phyloP scores from a whole-genome alignment of 2,797 vertebrate genomes.

The Scarus forsteni region DNA sequence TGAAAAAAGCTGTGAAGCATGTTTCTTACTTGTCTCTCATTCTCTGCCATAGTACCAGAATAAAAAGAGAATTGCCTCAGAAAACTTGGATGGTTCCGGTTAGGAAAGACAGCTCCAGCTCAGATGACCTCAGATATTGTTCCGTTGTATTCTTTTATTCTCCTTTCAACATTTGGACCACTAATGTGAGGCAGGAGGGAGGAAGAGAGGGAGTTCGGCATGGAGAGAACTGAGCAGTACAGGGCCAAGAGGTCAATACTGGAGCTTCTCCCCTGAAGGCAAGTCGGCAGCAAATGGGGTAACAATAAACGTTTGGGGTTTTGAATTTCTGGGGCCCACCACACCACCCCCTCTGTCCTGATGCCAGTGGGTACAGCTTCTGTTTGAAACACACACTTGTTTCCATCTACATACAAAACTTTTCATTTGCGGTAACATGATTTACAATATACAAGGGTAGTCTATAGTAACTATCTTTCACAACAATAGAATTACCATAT shows the following conservation, averaged over 20 bases:
- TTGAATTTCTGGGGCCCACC: constrained; percentile 56
- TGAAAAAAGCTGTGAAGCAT: constrained; percentile 64
- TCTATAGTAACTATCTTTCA: no score
- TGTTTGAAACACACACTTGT: constrained; percentile 3
- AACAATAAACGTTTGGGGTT: constrained; percentile 72
- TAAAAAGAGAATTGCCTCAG: constrained; percentile 65
- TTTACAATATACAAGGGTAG: no score
- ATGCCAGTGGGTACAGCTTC: constrained; percentile 15
- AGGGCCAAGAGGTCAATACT: constrained; percentile 53
- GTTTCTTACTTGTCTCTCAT: constrained; percentile 66
- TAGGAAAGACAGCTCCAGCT: constrained; percentile 48
- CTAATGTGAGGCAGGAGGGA: constrained; percentile 41
- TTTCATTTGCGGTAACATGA: neutral
- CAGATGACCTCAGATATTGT: constrained; percentile 70
- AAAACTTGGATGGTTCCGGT: constrained; percentile 52
- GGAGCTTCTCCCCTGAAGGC: constrained; percentile 72
- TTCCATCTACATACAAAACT: neutral
- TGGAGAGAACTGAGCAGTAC: constrained; percentile 11
- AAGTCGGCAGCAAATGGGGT: constrained; percentile 54
- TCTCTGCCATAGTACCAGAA: constrained; percentile 65
- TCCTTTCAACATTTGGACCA: constrained; percentile 56
- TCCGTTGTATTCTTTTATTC: constrained; percentile 66
- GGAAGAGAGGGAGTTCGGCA: constrained; percentile 3
- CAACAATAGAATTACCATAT: no score
- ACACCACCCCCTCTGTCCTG: constrained; percentile 10